Base-by-base conservation (phyloP, 2,797 vertebrate genomes). In the Diceros bicornis region DNA sequence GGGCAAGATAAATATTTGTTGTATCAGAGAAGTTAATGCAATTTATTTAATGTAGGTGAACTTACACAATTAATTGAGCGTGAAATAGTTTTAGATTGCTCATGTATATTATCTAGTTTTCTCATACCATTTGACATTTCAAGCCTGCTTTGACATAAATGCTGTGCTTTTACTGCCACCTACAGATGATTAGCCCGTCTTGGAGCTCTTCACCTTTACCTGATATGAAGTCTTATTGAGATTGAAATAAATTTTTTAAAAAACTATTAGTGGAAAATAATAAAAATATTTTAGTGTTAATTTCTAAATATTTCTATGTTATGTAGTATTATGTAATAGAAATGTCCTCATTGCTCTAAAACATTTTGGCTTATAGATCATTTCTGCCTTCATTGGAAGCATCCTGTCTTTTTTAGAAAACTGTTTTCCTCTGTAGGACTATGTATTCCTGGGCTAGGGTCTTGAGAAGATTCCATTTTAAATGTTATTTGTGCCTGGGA, bases 121-220 rank as follows among this genome's bases (percentile, higher is more conserved):
- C 52, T 27, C 34, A 14, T 32, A 20, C 47, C 4, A 37, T 27
- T 44, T 37, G 20, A 23, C 44, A 13, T 11, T 34, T 82, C 50
- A 44, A 34, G 50, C n/a, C 61, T 32, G 47, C 44, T 74, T 14
- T 91, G 75, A 61, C 21, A 20, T 21, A 32, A 69, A 50, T 23
- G 0, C 41, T 59, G 52, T 69, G 44, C 71, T 87, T 57, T 64
- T 86, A 64, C 92, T 91, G 97, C 95, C 95, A 91, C 62, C 96
- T 97, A 29, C 44, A 91, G 96, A 2, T 68, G 14, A 37, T 5
- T 17, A 61, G 78, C 18, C 34, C 14, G 6, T 23, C 21, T 68
- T 69, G 7, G 41, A 23, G 8, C 16, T 47, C 83, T 91, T 96
- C 16, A 23, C 41, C 7, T 77, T 77, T 37, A 52, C 34, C 23